Conservation (phyloP, 1,140 invertebrate species). For the Acyrthosiphon pisum region DNA sequence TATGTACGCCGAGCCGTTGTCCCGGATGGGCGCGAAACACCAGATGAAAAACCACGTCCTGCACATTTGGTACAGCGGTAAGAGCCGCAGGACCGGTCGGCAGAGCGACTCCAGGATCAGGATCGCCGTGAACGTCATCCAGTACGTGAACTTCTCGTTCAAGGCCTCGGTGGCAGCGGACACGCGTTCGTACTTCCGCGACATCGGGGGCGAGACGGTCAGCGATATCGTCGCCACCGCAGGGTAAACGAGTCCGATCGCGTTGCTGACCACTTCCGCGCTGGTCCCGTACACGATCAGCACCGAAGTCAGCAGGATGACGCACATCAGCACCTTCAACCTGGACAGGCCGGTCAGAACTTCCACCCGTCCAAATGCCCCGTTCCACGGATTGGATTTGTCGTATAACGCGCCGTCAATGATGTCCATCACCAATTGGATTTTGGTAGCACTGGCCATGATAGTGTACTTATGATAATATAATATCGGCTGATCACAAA, state of each 20-base stretch:
- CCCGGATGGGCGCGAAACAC: neutral
- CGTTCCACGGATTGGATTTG: neutral
- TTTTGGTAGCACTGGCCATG: neutral
- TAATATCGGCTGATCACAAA: too few relatives aligned
- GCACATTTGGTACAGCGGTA: neutral
- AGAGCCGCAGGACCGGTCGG: neutral
- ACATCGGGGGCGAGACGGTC: neutral
- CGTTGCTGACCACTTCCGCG: neutral
- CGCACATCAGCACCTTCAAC: neutral
- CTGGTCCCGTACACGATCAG: neutral
- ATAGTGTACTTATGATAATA: too few relatives aligned
- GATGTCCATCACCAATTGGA: neutral
- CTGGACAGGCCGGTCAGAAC: neutral
- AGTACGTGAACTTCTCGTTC: neutral
- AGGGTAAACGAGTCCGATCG: neutral
- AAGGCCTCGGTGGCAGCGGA: neutral
- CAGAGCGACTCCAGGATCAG: neutral
- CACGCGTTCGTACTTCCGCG: neutral
- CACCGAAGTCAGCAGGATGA: neutral
- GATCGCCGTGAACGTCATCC: neutral
- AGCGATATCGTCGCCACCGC: neutral
- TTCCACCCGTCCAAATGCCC: neutral
- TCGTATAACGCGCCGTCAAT: neutral
- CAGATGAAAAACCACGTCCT: neutral
- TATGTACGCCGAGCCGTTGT: neutral